A percentile compares a stretch with the other conserved stretches of the same genome.
These are phyloP conservation scores for Uloborus plumipes DNA, from an alignment of 2,888 invertebrate species.

Conservation along the genomic window DNA sequence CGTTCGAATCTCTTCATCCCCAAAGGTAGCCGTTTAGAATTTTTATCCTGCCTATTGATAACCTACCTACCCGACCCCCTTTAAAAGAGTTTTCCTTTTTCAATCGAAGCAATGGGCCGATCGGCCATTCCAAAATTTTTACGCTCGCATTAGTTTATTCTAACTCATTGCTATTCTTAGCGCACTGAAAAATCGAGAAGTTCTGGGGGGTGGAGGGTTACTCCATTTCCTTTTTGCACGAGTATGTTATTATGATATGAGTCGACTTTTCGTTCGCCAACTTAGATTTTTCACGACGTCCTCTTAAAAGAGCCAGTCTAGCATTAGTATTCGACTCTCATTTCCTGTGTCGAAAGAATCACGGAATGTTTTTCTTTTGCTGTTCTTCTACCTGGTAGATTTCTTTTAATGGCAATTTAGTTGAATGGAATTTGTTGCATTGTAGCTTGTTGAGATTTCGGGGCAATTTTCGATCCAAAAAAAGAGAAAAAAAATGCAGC, in stretches of 20 bases:
- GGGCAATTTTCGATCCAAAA: too few species aligned
- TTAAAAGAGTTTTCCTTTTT: slow-evolving; percentile 22
- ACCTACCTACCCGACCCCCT: slow-evolving; percentile 1
- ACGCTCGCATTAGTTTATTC: slow-evolving; percentile 19
- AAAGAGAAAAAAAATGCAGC: too few species aligned
- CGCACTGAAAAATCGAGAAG: slow-evolving; percentile 12
- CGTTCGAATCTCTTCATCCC: slow-evolving; percentile 4
- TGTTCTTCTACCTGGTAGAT: too few species aligned
- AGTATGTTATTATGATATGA: slow-evolving; percentile 18
- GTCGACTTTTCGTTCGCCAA: background rate
- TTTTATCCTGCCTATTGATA: slow-evolving; percentile 9
- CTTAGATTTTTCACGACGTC: slow-evolving; percentile 10
- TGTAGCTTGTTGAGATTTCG: too few species aligned
- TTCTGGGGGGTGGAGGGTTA: slow-evolving; percentile 1
- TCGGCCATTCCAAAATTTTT: background rate
- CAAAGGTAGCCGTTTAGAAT: slow-evolving; percentile 3
- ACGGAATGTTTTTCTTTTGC: slow-evolving; percentile 17
- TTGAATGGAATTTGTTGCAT: too few species aligned
- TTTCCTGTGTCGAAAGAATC: slow-evolving; percentile 22
- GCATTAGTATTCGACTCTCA: slow-evolving; percentile 1
- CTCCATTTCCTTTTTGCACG: slow-evolving; percentile 19
- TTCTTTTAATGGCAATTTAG: too few species aligned
- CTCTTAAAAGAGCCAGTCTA: background rate
- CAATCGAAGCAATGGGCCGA: slow-evolving; percentile 17
- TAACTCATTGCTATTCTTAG: slow-evolving; percentile 22